phyloP scores from a whole-genome alignment of 2,888 invertebrate genomes.

The Pseudococcus longispinus region DNA sequence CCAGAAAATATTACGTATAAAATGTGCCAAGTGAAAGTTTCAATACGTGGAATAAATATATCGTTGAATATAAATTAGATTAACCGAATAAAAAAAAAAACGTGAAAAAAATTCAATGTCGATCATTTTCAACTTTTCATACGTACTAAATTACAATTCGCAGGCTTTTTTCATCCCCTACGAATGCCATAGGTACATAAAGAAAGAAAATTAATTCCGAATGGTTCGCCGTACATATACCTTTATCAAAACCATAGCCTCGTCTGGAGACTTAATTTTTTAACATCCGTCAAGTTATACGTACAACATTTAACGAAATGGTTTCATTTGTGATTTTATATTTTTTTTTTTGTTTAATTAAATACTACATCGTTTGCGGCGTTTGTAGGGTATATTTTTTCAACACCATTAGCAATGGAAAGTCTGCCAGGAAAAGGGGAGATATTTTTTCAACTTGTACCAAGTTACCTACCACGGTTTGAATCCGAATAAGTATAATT shows the following conservation, averaged over 20 bases:
- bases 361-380: background rate
- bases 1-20: background rate
- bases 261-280: background rate
- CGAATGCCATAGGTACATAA: background rate
- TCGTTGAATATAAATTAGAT: constrained; percentile 12
- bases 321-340: constrained; percentile 7
- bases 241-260: background rate
- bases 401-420: background rate
- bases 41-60: background rate
- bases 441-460: background rate
- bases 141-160: background rate
- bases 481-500: background rate
- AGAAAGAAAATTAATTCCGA: constrained; percentile 2
- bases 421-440: no score
- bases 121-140: background rate
- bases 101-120: background rate
- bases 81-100: background rate
- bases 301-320: background rate
- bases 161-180: background rate
- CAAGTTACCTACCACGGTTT: background rate
- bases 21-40: background rate
- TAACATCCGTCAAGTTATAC: background rate
- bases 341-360: background rate
- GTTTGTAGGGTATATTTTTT: background rate
- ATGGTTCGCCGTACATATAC: background rate